Base-by-base conservation (phyloP, 2,797 vertebrate genomes). In the Streptopelia turtur region DNA sequence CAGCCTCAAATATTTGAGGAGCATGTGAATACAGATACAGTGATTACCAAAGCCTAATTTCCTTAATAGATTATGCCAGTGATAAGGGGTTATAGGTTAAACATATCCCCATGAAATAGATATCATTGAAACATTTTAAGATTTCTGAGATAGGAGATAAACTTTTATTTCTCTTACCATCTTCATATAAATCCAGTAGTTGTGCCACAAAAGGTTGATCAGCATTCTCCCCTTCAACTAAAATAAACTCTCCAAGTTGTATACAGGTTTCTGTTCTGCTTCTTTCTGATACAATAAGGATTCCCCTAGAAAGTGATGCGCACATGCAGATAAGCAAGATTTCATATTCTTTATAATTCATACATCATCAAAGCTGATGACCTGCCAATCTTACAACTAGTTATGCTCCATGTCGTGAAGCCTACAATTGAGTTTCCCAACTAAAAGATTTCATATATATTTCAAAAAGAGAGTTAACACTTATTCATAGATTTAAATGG, bases 121-220 rank as follows among this genome's bases (percentile, higher is more conserved):
- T 7, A 59, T 39, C 33, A 56, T 43, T 15, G 39, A 55, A 87
- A 57, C 39, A 28, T 6, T 60, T 80, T 6, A 25, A 37, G 20
- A 45, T 82, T 89, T 87, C 65, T 68, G 70, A 65, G 9, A 31
- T 2, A 89, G 22, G 39, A 56, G n/a, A 5, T 18, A 57, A 25
- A 10, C 27, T n/a, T 77, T 76, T 59, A 25, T n/a, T 35, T 56
- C 43, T 81, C 98, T 98, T 97, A 99, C 99, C 99, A 31, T 99
- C 98, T 94, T 98, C 97, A 47, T 98, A 99, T 41, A 99, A 98
- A 95, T 98, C 94, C 64, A 98, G 14, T 50, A 99, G 97, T 69
- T 98, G 98, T 85, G 98, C 99, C 65, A 99, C 98, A 33, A 98
- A 99, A 1, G 98, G 99, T 41, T 97, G 97, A 79, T 99, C 98